Percentiles rank a stretch among this genome's conserved stretches.
phyloP scores from a whole-genome alignment of 2,113 vertebrate species.

The Caracal caracal region DNA sequence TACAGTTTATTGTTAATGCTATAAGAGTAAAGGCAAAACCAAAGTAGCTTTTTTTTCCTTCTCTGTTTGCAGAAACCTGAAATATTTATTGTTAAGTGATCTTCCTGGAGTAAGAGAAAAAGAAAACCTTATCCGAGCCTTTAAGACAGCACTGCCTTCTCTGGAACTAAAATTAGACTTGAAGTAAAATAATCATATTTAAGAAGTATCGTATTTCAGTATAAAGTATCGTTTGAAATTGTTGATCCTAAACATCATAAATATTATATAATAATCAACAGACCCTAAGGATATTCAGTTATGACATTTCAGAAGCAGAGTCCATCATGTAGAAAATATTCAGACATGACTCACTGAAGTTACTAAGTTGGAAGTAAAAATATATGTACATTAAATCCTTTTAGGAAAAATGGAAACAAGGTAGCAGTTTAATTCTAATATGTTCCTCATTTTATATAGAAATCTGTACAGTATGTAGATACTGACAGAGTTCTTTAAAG shows the following conservation, averaged over 20 bases:
- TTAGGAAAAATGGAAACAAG: slow-evolving; percentile 45
- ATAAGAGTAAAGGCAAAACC: slow-evolving; percentile 15
- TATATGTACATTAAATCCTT: slow-evolving; percentile 42
- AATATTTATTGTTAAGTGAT: slow-evolving; percentile 93
- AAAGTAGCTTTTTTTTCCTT: slow-evolving; percentile 38
- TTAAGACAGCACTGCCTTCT: slow-evolving; percentile 90
- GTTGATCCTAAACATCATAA: background rate
- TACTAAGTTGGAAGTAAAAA: slow-evolving; percentile 43
- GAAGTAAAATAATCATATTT: slow-evolving; percentile 73
- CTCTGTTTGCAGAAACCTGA: slow-evolving; percentile 90
- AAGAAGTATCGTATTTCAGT: background rate
- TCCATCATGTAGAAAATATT: slow-evolving; percentile 27
- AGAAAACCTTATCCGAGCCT: slow-evolving; percentile 84
- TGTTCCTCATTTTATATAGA: background rate
- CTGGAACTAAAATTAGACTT: slow-evolving; percentile 90
- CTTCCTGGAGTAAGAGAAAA: slow-evolving; percentile 93
- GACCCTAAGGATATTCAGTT: background rate
- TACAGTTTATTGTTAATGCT: slow-evolving; percentile 43
- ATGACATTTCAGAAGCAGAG: background rate
- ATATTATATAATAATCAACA: slow-evolving; percentile 17
- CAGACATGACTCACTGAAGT: slow-evolving; percentile 22
- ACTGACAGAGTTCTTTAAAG: slow-evolving; percentile 31
- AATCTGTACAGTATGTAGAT: background rate
- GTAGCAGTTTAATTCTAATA: slow-evolving; percentile 54
- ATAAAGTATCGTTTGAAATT: slow-evolving; percentile 47